Conservation (phyloP, 2,113 vertebrate genomes). For the Mungos mungo region DNA sequence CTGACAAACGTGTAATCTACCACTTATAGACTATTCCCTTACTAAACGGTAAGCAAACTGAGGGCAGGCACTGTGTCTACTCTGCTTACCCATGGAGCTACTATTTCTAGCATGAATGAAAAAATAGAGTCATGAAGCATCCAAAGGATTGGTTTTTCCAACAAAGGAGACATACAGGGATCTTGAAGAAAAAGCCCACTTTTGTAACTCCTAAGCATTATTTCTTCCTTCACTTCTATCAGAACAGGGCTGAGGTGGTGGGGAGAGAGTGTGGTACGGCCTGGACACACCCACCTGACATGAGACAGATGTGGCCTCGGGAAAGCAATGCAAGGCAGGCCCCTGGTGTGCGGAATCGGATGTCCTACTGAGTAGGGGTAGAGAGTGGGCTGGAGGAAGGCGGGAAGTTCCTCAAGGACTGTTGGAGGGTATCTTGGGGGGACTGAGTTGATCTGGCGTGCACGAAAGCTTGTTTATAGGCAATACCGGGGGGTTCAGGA, state of each 20-base stretch:
- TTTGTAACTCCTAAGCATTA: neutral
- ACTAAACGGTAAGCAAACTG: neutral
- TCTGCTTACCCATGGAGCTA: neutral
- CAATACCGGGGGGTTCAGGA: neutral
- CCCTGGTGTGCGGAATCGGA: neutral
- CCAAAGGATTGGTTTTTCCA: neutral
- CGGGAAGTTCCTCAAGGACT: too few species aligned
- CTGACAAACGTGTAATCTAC: neutral
- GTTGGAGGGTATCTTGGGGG: fast-evolving
- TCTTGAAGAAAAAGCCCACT: neutral
- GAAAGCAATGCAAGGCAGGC: neutral
- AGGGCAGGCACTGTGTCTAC: neutral
- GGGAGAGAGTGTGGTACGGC: neutral
- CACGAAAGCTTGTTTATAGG: neutral
- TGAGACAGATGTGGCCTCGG: neutral
- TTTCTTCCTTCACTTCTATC: neutral
- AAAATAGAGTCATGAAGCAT: neutral
- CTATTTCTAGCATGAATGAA: neutral
- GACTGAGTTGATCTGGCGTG: neutral
- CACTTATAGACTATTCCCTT: neutral
- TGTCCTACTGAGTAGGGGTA: neutral
- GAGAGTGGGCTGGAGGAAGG: too few species aligned
- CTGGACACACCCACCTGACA: neutral
- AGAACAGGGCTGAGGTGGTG: neutral
- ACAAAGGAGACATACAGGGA: neutral